Percentiles rank a stretch among this genome's conserved stretches.
Conservation (phyloP, 2,797 vertebrate genomes). For the Microctenopoma stevenorrisi region DNA sequence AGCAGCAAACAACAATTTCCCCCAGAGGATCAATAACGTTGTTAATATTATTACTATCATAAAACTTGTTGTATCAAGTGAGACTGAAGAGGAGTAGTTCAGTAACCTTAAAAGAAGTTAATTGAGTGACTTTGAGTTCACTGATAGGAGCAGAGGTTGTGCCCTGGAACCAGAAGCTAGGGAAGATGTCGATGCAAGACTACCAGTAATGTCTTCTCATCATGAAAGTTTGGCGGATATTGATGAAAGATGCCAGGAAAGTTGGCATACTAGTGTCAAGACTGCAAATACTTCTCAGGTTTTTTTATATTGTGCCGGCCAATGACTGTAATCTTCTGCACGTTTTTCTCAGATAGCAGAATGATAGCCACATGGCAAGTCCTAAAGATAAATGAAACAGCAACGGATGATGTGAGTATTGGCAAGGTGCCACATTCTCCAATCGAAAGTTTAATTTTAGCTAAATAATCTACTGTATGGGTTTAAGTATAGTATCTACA, state of each 20-base stretch:
- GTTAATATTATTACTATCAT: no score
- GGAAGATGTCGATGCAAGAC: slow-evolving; percentile 9
- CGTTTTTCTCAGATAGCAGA: not conserved
- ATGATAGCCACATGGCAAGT: not conserved
- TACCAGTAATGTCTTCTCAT: slow-evolving; percentile 24
- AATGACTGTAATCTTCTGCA: slow-evolving; percentile 7
- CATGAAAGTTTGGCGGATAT: slow-evolving; percentile 22
- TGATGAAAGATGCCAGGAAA: slow-evolving; percentile 26
- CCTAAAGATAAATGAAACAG: slow-evolving; percentile 1
- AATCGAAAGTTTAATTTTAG: not conserved
- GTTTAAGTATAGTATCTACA: slow-evolving; percentile 1
- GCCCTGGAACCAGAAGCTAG: slow-evolving; percentile 18
- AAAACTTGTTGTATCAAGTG: not conserved
- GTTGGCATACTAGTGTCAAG: slow-evolving; percentile 9
- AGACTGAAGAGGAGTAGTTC: slow-evolving; percentile 5
- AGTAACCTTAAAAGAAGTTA: slow-evolving; percentile 16
- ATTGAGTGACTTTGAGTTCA: slow-evolving; percentile 33
- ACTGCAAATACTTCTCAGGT: slow-evolving; percentile 17
- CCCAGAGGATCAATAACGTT: no score
- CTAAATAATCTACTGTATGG: not conserved
- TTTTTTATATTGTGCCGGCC: not conserved
- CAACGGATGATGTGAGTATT: not conserved
- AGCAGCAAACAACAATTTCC: no score
- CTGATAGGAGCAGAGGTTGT: slow-evolving; percentile 24
- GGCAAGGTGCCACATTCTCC: not conserved